Percentiles rank a stretch among this genome's conserved stretches.
phyloP scores from a whole-genome alignment of 1,140 invertebrate species.

The Matsumurasca onukii region DNA sequence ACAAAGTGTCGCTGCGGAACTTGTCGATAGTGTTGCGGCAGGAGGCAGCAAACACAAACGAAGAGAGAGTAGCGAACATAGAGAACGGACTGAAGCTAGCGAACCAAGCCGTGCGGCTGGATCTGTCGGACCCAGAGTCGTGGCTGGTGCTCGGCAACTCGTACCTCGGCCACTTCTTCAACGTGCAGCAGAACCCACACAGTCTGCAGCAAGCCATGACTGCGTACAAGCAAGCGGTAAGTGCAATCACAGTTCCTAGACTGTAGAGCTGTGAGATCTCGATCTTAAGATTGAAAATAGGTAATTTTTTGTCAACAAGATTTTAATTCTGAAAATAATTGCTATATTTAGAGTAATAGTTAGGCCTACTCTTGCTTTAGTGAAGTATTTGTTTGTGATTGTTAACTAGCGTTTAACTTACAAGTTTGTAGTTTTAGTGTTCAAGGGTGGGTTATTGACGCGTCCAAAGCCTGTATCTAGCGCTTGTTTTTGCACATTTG shows the following conservation, averaged over 20 bases:
- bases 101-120: constrained; percentile 79
- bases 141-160: constrained; percentile 87
- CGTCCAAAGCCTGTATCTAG: no score
- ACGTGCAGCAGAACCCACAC: constrained; percentile 68
- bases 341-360: neutral
- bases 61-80: constrained; percentile 64
- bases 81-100: constrained; percentile 69
- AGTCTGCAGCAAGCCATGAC: constrained; percentile 73
- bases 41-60: constrained; percentile 53
- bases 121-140: constrained; percentile 79
- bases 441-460: no score
- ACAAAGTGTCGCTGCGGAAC: constrained; percentile 77
- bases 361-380: neutral
- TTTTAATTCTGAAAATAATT: no score
- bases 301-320: neutral
- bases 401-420: neutral
- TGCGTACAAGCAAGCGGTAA: constrained; percentile 79
- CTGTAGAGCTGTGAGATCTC: neutral
- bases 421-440: no score
- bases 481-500: no score
- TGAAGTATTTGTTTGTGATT: neutral
- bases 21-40: constrained; percentile 83
- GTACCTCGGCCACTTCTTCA: constrained; percentile 80
- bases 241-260: constrained; percentile 32
- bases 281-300: neutral